Base-by-base conservation (phyloP, 2,888 invertebrate genomes). In the Lasioglossum zephyrum region DNA sequence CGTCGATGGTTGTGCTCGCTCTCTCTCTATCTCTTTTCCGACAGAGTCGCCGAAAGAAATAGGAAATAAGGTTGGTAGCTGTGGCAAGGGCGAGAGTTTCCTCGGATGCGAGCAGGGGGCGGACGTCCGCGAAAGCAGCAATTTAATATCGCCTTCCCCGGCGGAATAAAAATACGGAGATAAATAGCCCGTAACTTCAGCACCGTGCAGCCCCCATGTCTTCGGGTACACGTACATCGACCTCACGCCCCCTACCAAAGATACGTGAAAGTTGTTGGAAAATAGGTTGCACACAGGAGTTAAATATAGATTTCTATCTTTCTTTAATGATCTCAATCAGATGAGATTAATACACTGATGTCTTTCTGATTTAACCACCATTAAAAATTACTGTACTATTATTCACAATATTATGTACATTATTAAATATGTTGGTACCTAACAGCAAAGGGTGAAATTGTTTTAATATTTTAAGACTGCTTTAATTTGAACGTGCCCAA, bases 91-190 rank as follows among this genome's bases (percentile, higher is more conserved):
- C 8, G 63, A 63, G 63, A 63, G 31, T 36, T 63, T 63, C 63
- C 16, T 8, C 63, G 85, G 75, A 81, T 84, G 85, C 77, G 53
- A 84, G 78, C 83, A 83, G 70, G 70, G 78, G 57, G 72, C 41
- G 72, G 78, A 79, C 85, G 84, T 86, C n/a, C 89, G 85, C 91
- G 91, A 92, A 88, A 92, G 91, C 90, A 91, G 93, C 93, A 93
- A 93, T 93, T 93, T 94, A 93, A 94, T 94, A 94, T 93, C 93
- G 91, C 85, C 92, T 91, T 89, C 92, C 92, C 91, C 92, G 91
- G 87, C 90, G 91, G 93, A 94, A 94, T 94, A 94, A 93, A 94
- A 93, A 93, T 93, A 93, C 92, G 89, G 87, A 91, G 92, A 93
- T 93, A 93, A 93, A 93, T 93, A 93, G 92, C 92, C 89, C 85